Base-by-base conservation (phyloP, 2,113 vertebrate species). In the Megaptera novaeangliae region DNA sequence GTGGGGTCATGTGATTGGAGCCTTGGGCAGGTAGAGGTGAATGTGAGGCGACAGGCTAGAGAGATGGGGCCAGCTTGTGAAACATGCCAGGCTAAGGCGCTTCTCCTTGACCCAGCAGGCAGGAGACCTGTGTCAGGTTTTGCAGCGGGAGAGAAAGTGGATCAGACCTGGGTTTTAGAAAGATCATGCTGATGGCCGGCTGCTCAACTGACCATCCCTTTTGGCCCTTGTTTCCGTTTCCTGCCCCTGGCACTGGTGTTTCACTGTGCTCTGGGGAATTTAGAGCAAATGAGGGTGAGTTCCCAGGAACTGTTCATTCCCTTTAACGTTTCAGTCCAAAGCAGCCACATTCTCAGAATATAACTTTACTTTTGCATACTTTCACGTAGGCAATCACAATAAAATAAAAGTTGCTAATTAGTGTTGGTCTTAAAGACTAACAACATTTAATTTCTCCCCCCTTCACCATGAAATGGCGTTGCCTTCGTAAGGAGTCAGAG, bases 401-500 rank as follows among this genome's bases (percentile, higher is more conserved):
- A 88, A 97, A 96, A 96, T 92, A 95, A 97, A 86, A 93, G 80
- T 88, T 95, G 92, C 74, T 95, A 94, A 96, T 97, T 96, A 97
- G 78, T 41, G 34, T 74, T 96, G 91, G 46, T 83, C 90, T 97
- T 88, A 92, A 93, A 95, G 71, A 93, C 61, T 71, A 85, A 94
- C 74, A 39, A n/a, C 49, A 46, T 80, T 97, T 96, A 71, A 96
- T 94, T 87, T 74, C n/a, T 91, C n/a, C 23, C 44, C 39, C 34
- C 13, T 14, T 61, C 78, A 59, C 72, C 74, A 23, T 64, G 49
- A 96, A 97, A 94, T 13, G 71, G 39, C 29, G 61, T 64, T 92
- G 41, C 71, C 91, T 97, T 92, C 63, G 27, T n/a, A 82, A 91
- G 61, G 52, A 96, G 46, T 94, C 74, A 88, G 91, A 80, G 31